Evolutionary conservation across 1,140 invertebrate species (phyloP).

Genomic region (Maconellicoccus hirsutus): DNA sequence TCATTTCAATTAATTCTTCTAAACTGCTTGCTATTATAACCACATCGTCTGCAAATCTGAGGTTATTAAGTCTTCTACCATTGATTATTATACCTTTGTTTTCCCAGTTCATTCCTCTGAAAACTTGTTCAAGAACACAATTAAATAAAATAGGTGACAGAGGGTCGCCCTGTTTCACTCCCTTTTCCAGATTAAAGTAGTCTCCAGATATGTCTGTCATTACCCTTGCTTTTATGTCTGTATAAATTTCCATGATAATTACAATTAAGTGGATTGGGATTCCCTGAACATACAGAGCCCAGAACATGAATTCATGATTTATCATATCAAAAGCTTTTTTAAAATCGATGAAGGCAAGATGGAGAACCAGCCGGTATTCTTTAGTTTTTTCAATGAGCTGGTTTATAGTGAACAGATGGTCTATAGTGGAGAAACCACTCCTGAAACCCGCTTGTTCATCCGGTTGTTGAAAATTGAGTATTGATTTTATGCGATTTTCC

Average conservation of each 20-base stretch:
- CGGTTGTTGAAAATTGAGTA: background rate
- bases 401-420: constrained; percentile 20
- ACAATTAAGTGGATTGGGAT: background rate
- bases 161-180: constrained; percentile 25
- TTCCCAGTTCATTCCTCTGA: constrained; percentile 14
- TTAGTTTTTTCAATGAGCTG: constrained; percentile 1
- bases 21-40: constrained; percentile 28
- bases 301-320: background rate
- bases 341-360: constrained; percentile 23
- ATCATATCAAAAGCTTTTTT: constrained; percentile 23
- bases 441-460: constrained; percentile 22
- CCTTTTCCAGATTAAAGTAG: constrained; percentile 4
- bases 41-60: too few relatives aligned
- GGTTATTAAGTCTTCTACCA: constrained; percentile 30
- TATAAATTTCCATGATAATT: constrained; percentile 7
- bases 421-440: constrained; percentile 23
- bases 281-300: background rate
- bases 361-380: background rate
- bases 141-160: constrained; percentile 29
- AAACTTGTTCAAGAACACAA: constrained; percentile 27
- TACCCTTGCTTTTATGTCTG: background rate
- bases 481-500: constrained; percentile 16
- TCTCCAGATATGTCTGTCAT: constrained; percentile 14
- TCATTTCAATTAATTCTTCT: constrained; percentile 20
- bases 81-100: constrained; percentile 30